phyloP scores from a whole-genome alignment of 1,140 invertebrate genomes.

The Bombus polaris region DNA sequence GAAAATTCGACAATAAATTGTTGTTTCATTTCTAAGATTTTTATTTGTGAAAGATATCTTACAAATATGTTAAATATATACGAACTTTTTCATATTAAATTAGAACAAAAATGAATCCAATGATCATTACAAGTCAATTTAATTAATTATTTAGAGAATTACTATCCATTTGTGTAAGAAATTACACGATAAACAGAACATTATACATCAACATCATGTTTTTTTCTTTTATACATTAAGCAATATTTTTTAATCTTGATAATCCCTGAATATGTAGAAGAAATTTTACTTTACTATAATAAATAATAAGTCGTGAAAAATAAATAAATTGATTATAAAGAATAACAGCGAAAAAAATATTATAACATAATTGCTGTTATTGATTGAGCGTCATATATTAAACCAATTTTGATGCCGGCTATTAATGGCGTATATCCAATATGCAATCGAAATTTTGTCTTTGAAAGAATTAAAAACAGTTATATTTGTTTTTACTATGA shows the following conservation, averaged over 20 bases:
- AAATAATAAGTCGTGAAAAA: constrained; percentile 22
- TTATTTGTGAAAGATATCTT: background rate
- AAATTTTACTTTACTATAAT: background rate
- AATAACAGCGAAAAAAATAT: constrained; percentile 27
- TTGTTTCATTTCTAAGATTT: background rate
- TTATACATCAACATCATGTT: background rate
- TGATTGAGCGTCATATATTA: constrained; percentile 63
- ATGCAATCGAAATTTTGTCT: constrained; percentile 43
- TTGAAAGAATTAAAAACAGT: background rate
- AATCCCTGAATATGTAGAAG: background rate
- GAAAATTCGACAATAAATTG: constrained; percentile 11
- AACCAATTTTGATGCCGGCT: constrained; percentile 64
- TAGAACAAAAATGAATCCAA: background rate
- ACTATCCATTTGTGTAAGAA: background rate
- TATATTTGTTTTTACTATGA: background rate
- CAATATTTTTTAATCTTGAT: background rate
- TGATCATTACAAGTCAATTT: too few species aligned
- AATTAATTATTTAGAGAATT: background rate
- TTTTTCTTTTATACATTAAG: background rate
- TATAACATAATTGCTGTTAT: constrained; percentile 61
- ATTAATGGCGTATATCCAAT: constrained; percentile 61
- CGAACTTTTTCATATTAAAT: background rate
- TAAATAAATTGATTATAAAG: background rate
- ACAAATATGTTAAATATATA: background rate
- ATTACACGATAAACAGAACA: background rate